phyloP scores from a whole-genome alignment of 2,113 vertebrate genomes.

The Phylloscopus trochilus region DNA sequence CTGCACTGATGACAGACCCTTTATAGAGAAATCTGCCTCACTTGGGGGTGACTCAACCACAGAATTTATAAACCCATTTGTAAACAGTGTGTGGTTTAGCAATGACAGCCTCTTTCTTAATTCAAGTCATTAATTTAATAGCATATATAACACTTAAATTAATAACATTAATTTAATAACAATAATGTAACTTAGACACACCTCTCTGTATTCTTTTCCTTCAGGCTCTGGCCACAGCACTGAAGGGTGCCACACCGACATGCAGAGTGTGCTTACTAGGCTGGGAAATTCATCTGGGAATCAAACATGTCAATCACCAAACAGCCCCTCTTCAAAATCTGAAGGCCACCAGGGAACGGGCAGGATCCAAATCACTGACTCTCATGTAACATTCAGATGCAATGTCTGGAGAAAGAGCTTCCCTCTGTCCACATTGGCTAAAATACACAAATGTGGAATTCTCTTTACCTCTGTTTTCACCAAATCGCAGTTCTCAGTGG shows the following conservation, averaged over 20 bases:
- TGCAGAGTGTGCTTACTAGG: not conserved
- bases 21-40: not conserved
- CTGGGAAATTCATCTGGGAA: not conserved
- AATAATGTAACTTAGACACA: not conserved
- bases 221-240: not conserved
- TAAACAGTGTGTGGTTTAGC: not conserved
- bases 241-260: not conserved
- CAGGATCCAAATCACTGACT: not conserved
- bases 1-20: not conserved
- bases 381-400: not conserved
- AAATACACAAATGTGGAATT: not conserved
- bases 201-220: not conserved
- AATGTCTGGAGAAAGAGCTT: not conserved
- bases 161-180: not conserved
- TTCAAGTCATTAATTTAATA: slow-evolving; percentile 12
- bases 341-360: not conserved
- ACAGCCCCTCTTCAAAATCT: not conserved
- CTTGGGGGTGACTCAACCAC: not conserved
- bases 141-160: not conserved
- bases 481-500: not conserved
- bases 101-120: not conserved
- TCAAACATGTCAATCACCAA: not conserved
- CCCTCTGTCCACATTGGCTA: not conserved
- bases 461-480: not conserved
- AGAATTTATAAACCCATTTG: not conserved